Conservation (phyloP, 2,113 vertebrate species). For the Sebastes fasciatus region DNA sequence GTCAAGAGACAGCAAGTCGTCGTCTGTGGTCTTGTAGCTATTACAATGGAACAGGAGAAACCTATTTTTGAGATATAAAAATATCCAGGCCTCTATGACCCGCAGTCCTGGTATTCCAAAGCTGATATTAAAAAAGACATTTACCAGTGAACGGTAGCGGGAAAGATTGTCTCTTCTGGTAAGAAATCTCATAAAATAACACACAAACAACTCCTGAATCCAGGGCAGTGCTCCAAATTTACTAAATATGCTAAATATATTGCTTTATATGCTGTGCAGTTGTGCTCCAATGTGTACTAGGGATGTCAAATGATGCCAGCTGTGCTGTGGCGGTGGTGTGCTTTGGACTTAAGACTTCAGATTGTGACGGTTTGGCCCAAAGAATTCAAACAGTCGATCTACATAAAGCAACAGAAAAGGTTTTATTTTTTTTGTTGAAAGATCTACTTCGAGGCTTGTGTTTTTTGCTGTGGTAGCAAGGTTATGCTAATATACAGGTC, state of each 20-base stretch:
- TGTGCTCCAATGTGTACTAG: background rate
- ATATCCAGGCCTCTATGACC: constrained; percentile 39
- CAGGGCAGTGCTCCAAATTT: background rate
- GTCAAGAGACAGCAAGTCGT: constrained; percentile 20
- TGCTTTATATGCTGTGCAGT: background rate
- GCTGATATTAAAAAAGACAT: constrained; percentile 23
- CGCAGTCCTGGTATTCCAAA: constrained; percentile 16
- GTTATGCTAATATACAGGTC: background rate
- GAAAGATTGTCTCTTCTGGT: constrained; percentile 16
- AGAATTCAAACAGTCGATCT: background rate
- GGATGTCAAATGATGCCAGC: background rate
- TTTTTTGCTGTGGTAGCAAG: background rate
- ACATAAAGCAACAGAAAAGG: background rate
- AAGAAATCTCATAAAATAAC: constrained; percentile 14
- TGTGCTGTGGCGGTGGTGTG: background rate
- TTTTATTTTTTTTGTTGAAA: background rate
- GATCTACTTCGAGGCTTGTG: background rate
- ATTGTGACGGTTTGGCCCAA: background rate
- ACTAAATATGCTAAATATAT: background rate
- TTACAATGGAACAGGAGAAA: constrained; percentile 19
- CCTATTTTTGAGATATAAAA: constrained; percentile 41
- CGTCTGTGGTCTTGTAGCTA: constrained; percentile 22
- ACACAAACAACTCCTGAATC: constrained; percentile 11
- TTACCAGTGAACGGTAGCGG: constrained; percentile 5
- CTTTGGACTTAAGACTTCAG: background rate